phyloP scores from a whole-genome alignment of 2,113 vertebrate genomes.

The Serilophus lunatus region DNA sequence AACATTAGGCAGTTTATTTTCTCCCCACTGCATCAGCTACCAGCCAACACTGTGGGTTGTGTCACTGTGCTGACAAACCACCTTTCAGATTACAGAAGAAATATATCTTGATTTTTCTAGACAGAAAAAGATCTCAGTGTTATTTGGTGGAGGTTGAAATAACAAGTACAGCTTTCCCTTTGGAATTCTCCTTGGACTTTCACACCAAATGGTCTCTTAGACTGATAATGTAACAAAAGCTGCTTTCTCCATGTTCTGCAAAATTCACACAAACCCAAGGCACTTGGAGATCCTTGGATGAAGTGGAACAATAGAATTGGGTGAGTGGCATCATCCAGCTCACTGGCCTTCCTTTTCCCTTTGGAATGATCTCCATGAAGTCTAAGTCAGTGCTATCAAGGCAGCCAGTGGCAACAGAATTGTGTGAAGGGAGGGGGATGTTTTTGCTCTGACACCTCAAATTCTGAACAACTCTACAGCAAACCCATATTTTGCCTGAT shows the following conservation, averaged over 20 bases:
- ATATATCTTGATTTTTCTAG: background rate
- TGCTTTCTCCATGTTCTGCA: background rate
- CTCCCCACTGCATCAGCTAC: background rate
- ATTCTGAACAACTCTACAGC: background rate
- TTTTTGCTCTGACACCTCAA: background rate
- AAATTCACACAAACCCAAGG: background rate
- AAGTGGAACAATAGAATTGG: background rate
- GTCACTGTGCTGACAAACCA: background rate
- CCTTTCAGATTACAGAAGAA: background rate
- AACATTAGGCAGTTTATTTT: background rate
- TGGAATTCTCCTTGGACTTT: background rate
- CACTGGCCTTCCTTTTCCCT: background rate
- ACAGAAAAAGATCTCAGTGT: accelerated
- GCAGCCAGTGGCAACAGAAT: background rate
- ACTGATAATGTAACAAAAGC: background rate
- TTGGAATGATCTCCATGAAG: background rate
- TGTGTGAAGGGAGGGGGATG: accelerated
- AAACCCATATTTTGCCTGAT: background rate
- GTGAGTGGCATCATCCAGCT: background rate
- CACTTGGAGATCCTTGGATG: background rate
- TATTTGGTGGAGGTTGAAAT: background rate
- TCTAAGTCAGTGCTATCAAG: background rate
- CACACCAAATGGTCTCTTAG: background rate
- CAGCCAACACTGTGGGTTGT: background rate
- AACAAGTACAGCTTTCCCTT: background rate